phyloP scores from a whole-genome alignment of 1,140 invertebrate species.

The Dinoponera quadriceps region DNA sequence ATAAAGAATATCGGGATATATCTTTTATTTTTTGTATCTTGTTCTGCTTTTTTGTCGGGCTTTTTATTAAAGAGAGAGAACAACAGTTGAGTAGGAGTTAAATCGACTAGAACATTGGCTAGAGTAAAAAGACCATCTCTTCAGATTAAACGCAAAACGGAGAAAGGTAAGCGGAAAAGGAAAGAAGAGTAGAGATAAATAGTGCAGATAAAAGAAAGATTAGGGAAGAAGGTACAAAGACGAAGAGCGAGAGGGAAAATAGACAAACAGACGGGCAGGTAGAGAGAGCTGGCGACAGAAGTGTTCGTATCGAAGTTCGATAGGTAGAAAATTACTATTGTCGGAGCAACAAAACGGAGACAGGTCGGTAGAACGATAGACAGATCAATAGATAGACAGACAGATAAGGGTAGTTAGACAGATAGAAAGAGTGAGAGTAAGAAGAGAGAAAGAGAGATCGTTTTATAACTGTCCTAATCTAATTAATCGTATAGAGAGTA shows the following conservation, averaged over 20 bases:
- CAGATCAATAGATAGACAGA: not conserved
- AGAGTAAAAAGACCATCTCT: slow-evolving; percentile 73
- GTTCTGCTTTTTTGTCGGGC: slow-evolving; percentile 65
- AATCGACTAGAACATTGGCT: slow-evolving; percentile 78
- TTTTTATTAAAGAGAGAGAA: slow-evolving; percentile 83
- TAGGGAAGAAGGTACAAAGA: not conserved
- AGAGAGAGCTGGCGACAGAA: slow-evolving; percentile 46
- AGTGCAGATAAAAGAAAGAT: not conserved
- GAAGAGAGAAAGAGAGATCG: slow-evolving; percentile 59
- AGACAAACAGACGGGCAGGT: slow-evolving; percentile 9
- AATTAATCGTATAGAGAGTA: slow-evolving; percentile 75
- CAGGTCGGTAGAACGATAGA: slow-evolving; percentile 22
- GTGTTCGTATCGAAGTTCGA: slow-evolving; percentile 40
- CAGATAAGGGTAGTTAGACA: not conserved
- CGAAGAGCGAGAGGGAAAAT: slow-evolving; percentile 2
- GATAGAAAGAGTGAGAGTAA: slow-evolving; percentile 24
- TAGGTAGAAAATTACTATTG: slow-evolving; percentile 51
- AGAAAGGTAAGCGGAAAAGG: slow-evolving; percentile 7
- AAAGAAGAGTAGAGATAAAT: slow-evolving; percentile 5
- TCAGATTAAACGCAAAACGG: slow-evolving; percentile 63
- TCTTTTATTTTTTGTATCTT: slow-evolving; percentile 63
- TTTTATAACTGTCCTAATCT: slow-evolving; percentile 75
- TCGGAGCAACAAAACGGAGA: slow-evolving; percentile 46
- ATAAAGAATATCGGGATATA: slow-evolving; percentile 68
- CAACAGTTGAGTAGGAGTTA: slow-evolving; percentile 79